A percentile compares a stretch with the other conserved stretches of the same genome.
Conservation (phyloP, 2,113 vertebrate genomes). For the Podarcis cretensis region DNA sequence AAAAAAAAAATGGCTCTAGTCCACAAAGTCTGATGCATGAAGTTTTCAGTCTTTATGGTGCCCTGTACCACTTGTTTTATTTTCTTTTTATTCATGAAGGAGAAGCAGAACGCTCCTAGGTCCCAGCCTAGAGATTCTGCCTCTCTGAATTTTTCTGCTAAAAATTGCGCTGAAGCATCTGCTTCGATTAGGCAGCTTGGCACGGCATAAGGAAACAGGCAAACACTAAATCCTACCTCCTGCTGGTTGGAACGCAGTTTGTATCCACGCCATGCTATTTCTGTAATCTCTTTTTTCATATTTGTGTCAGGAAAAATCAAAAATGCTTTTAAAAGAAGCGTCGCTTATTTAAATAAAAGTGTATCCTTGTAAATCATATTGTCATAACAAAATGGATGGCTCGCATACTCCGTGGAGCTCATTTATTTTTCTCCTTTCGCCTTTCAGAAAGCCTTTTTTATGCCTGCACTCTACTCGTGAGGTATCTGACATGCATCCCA, state of each 20-base stretch:
- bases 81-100: not conserved
- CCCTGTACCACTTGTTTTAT: not conserved
- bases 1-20: not conserved
- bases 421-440: conserved; percentile 44
- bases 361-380: conserved; percentile 50
- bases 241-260: not conserved
- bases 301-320: conserved; percentile 40
- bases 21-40: not conserved
- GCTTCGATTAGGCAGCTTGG: not conserved
- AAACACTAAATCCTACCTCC: not conserved
- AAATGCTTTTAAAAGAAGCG: conserved; percentile 54
- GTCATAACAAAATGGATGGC: conserved; percentile 40
- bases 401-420: conserved; percentile 26
- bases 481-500: conserved; percentile 27
- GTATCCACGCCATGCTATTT: not conserved
- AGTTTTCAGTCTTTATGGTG: not conserved
- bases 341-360: conserved; percentile 48
- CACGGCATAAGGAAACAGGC: not conserved
- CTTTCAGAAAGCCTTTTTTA: conserved; percentile 58
- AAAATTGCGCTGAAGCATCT: not conserved
- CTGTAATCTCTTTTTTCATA: conserved; percentile 33
- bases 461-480: conserved; percentile 44
- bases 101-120: not conserved
- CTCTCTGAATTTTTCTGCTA: not conserved
- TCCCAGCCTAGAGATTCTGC: not conserved